A percentile compares a stretch with the other conserved stretches of the same genome.
These are phyloP conservation scores for Melanophora roralis DNA, from an alignment of 2,888 invertebrate genomes.

Conservation along the genomic window DNA sequence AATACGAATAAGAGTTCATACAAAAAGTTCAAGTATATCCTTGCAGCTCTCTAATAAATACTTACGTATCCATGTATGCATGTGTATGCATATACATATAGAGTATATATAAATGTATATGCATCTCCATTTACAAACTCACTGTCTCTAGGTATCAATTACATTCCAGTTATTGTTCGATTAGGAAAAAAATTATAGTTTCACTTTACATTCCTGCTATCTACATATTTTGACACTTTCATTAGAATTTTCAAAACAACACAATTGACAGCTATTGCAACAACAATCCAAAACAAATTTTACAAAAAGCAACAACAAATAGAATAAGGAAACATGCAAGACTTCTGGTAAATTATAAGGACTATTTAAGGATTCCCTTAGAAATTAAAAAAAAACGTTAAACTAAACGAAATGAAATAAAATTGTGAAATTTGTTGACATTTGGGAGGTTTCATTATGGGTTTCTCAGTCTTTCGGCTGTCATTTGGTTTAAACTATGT, in stretches of 20 bases:
- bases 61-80: too few species aligned
- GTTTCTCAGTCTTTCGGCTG: constrained; percentile 47
- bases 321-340: not conserved
- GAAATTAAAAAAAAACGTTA: not conserved
- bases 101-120: too few species aligned
- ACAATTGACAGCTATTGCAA: not conserved
- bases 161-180: not conserved
- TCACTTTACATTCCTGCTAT: not conserved
- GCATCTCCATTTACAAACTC: too few species aligned
- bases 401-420: not conserved
- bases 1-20: too few species aligned
- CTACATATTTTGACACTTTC: constrained; percentile 42
- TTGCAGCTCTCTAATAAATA: too few species aligned
- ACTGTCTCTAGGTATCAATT: constrained; percentile 27
- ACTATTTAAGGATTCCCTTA: constrained; percentile 18
- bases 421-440: constrained; percentile 21
- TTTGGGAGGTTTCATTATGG: constrained; percentile 49
- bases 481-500: not conserved
- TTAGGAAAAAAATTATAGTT: not conserved
- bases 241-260: constrained; percentile 14
- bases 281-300: not conserved
- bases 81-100: too few species aligned
- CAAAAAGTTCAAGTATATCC: too few species aligned
- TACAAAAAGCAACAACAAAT: too few species aligned
- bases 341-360: not conserved